Percentiles rank a stretch among this genome's conserved stretches.
These are phyloP conservation scores for Xenus cinereus DNA, from an alignment of 2,113 vertebrate genomes.

Conservation along the genomic window DNA sequence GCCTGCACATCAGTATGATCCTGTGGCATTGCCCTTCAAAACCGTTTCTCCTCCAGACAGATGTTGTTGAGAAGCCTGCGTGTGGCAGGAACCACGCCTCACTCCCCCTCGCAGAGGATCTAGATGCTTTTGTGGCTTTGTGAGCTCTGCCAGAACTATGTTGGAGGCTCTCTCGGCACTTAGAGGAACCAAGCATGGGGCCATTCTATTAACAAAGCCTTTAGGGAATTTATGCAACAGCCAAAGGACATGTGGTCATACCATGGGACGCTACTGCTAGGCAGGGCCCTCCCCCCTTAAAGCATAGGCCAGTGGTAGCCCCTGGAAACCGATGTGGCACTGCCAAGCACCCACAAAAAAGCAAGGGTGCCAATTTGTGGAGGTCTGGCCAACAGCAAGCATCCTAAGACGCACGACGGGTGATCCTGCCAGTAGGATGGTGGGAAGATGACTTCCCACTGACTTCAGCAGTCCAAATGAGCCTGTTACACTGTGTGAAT, in stretches of 20 bases:
- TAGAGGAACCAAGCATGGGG: not conserved
- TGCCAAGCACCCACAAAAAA: not conserved
- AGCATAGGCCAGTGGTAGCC: not conserved
- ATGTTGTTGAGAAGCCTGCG: not conserved
- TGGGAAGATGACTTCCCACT: not conserved
- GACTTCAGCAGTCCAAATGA: not conserved
- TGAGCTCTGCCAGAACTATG: not conserved
- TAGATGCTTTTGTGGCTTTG: constrained; percentile 14
- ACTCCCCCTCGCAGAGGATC: rapidly evolving
- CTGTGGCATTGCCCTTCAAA: not conserved
- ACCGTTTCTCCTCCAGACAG: not conserved
- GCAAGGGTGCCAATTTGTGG: not conserved
- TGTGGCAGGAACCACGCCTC: not conserved
- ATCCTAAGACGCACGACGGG: rapidly evolving
- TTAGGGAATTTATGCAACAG: not conserved
- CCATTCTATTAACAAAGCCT: not conserved
- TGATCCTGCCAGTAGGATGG: not conserved
- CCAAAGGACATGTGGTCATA: not conserved
- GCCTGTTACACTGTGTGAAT: not conserved
- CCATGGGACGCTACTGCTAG: not conserved
- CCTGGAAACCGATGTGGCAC: not conserved
- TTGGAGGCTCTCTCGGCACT: not conserved
- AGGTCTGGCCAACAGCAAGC: not conserved
- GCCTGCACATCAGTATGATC: not conserved
- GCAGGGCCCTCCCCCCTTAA: not conserved